Evolutionary conservation across 2,888 invertebrate genomes (phyloP).

Genomic region (Scelioninae gen. 1): DNA sequence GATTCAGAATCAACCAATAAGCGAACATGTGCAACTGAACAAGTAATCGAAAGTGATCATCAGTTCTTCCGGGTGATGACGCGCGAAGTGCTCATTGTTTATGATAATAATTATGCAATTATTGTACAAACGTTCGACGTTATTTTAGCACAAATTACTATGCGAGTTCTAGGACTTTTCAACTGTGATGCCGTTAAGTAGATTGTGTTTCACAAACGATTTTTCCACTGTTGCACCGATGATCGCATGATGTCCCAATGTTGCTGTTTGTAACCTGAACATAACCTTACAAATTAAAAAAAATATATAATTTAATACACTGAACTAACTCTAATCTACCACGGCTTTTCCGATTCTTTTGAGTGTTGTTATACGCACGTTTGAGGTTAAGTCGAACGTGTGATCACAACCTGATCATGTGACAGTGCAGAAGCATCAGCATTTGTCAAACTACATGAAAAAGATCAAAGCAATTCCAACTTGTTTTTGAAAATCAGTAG

Average conservation of each 20-base stretch:
- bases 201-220: slow-evolving; percentile 19
- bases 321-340: too few relatives aligned
- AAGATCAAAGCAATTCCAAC: too few relatives aligned
- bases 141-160: slow-evolving; percentile 37
- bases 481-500: too few relatives aligned
- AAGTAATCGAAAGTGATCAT: slow-evolving; percentile 33
- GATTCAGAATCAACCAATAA: slow-evolving; percentile 5
- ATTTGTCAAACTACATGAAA: too few relatives aligned
- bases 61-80: slow-evolving; percentile 12
- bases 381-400: too few relatives aligned
- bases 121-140: slow-evolving; percentile 52
- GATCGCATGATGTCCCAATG: background rate
- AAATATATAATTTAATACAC: too few relatives aligned
- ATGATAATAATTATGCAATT: slow-evolving; percentile 53
- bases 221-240: slow-evolving; percentile 45
- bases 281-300: too few relatives aligned
- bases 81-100: slow-evolving; percentile 50
- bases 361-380: too few relatives aligned
- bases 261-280: too few relatives aligned
- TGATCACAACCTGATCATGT: too few relatives aligned
- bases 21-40: background rate
- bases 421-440: too few relatives aligned
- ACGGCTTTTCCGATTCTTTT: too few relatives aligned
- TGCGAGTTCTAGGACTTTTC: slow-evolving; percentile 26
- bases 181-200: slow-evolving; percentile 43